Base-by-base conservation (phyloP, 2,797 vertebrate genomes). In the Esox masquinongy region DNA sequence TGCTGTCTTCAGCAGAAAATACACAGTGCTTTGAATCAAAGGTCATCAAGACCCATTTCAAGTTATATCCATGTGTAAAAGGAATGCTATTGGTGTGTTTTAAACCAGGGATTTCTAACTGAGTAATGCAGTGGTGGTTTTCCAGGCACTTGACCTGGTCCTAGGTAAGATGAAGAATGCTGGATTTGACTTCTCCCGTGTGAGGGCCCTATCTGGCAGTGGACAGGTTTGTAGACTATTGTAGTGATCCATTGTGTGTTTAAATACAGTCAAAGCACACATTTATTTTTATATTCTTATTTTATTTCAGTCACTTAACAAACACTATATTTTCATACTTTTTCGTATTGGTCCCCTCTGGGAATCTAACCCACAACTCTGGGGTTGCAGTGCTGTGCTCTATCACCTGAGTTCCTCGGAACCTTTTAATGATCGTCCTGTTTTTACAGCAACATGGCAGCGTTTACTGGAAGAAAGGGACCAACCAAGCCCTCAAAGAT, bases 361-460 rank as follows among this genome's bases (percentile, higher is more conserved):
- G 36, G 36, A 39, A 3, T 39, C 36, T 39, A 39, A 39, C 34
- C 34, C 36, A 8, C 36, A 3, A 5, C 36, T 6, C 5, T 39
- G 36, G 36, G 36, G 36, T 39, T 39, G 4, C 51, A 9, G 17
- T 56, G 51, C 6, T 56, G 51, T 56, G 16, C 4, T 56, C 6
- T n/a, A n/a, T 17, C 51, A 5, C 36, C 34, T 34, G 34, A 34
- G 34, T 5, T 34, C 34, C 36, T 39, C 36, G 1, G 11, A 8
- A 8, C 43, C 11, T 0, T 61, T 61, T 61, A 9, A 61, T 61
- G 8, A 61, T 34, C 16, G 29, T 16, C 6, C 64, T 72, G 0
- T 84, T 15, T 68, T 68, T 80, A 50, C 85, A 99, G 98, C 98
- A 99, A 96, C 98, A 99, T 17, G 97, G 98, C 64, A 97, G 96